Percentiles rank a stretch among this genome's conserved stretches.
Conservation (phyloP, 2,888 invertebrate species). For the Poecilobothrus nobilitatus region DNA sequence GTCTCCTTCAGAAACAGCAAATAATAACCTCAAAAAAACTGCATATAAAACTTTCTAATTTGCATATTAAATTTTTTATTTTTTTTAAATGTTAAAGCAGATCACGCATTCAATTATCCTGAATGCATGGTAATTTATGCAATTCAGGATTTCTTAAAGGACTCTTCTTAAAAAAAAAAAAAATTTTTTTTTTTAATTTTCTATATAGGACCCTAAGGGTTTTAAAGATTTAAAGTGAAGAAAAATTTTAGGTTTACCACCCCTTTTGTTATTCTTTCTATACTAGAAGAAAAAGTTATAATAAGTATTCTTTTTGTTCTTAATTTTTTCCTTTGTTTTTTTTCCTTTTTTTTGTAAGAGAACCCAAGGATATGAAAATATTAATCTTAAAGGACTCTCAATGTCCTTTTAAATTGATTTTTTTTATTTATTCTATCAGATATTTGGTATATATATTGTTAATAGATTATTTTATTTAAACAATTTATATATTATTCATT, state of each 20-base stretch:
- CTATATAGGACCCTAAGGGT: too few relatives aligned
- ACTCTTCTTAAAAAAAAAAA: not conserved
- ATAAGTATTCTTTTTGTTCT: too few relatives aligned
- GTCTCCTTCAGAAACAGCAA: too few relatives aligned
- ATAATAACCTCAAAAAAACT: too few relatives aligned
- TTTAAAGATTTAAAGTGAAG: not conserved
- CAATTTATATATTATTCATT: too few relatives aligned
- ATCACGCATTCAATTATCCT: not conserved
- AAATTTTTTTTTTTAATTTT: not conserved
- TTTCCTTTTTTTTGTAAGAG: too few relatives aligned
- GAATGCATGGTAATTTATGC: too few relatives aligned
- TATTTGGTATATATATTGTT: not conserved
- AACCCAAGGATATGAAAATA: too few relatives aligned
- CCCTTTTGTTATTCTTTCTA: not conserved
- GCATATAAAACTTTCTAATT: not conserved
- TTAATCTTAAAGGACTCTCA: not conserved
- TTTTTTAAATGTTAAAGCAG: not conserved
- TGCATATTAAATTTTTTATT: not conserved
- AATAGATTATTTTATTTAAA: not conserved
- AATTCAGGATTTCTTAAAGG: too few relatives aligned
- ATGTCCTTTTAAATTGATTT: slow-evolving; percentile 6
- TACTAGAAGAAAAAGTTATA: too few relatives aligned
- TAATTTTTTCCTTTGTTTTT: too few relatives aligned
- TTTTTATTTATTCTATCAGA: not conserved
- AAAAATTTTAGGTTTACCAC: not conserved